Percentiles rank a stretch among this genome's conserved stretches.
These are phyloP conservation scores for Archivesica marissinica DNA, from an alignment of 1,140 invertebrate species.

Conservation along the genomic window DNA sequence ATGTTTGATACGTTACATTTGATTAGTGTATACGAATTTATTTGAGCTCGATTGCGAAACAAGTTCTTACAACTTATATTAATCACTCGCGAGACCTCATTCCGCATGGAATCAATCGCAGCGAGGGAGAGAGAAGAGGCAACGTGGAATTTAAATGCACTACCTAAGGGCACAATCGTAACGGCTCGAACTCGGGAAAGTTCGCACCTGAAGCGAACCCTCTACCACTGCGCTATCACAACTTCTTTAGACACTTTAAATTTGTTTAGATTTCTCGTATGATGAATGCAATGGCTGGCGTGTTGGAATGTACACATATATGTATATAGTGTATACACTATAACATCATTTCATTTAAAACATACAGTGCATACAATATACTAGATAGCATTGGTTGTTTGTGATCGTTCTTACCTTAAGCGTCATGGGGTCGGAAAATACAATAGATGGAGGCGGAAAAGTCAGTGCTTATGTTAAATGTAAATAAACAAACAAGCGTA, in stretches of 20 bases:
- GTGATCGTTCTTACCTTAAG: not conserved
- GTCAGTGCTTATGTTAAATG: not conserved
- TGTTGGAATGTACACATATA: not conserved
- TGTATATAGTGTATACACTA: not conserved
- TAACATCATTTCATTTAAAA: too few species aligned
- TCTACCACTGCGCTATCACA: not conserved
- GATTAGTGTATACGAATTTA: too few species aligned
- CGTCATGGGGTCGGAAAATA: not conserved
- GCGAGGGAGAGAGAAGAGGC: too few species aligned
- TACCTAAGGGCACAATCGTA: too few species aligned
- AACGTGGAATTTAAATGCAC: too few species aligned
- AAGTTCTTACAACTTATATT: too few species aligned
- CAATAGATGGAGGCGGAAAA: not conserved
- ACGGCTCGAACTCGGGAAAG: too few species aligned
- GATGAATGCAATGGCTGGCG: not conserved
- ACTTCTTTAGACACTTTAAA: not conserved
- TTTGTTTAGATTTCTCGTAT: not conserved
- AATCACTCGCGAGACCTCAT: too few species aligned
- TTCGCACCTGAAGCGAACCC: too few species aligned
- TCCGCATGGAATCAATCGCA: too few species aligned
- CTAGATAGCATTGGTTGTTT: not conserved
- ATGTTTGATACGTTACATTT: too few species aligned
- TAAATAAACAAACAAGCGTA: slow-evolving; percentile 17
- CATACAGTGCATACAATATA: not conserved
- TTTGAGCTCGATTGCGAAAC: too few species aligned